Conservation (phyloP, 1,140 invertebrate genomes). For the Drosophila orena region DNA sequence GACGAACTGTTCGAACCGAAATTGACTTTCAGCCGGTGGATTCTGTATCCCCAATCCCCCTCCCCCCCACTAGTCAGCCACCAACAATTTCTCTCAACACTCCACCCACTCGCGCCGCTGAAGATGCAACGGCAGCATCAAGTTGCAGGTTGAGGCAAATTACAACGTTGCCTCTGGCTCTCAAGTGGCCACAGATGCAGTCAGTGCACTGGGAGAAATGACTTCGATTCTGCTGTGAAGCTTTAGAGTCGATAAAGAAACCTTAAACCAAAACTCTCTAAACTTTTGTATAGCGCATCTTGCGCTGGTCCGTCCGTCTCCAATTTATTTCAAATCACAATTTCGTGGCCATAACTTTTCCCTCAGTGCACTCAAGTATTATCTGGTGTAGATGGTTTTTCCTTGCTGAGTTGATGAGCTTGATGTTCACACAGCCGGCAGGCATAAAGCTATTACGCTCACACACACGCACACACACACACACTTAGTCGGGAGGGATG, state of each 20-base stretch:
- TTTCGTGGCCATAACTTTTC: not conserved
- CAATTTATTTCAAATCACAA: not conserved
- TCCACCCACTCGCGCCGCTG: conserved; percentile 33
- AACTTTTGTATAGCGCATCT: no score
- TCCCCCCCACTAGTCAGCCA: no score
- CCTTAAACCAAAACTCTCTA: no score
- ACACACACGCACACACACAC: conserved; percentile 20
- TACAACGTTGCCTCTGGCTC: conserved; percentile 34
- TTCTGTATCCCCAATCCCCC: no score
- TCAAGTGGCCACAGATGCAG: conserved; percentile 21
- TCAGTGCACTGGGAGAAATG: not conserved
- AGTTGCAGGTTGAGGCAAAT: conserved; percentile 37
- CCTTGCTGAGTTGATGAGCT: conserved; percentile 60
- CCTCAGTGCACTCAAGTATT: conserved; percentile 17
- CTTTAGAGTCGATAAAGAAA: no score
- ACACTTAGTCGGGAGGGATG: conserved; percentile 45
- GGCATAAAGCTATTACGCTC: conserved; percentile 80
- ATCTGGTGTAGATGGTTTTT: conserved; percentile 27
- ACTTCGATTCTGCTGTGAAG: no score
- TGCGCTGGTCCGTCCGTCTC: no score
- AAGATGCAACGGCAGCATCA: conserved; percentile 37
- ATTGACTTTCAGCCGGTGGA: conserved; percentile 52
- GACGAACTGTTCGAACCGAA: conserved; percentile 48
- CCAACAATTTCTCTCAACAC: conserved; percentile 39
- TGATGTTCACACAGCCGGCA: conserved; percentile 84